These are phyloP conservation scores for Arenicola marina DNA, from an alignment of 2,888 invertebrate genomes.

Conservation along the genomic window DNA sequence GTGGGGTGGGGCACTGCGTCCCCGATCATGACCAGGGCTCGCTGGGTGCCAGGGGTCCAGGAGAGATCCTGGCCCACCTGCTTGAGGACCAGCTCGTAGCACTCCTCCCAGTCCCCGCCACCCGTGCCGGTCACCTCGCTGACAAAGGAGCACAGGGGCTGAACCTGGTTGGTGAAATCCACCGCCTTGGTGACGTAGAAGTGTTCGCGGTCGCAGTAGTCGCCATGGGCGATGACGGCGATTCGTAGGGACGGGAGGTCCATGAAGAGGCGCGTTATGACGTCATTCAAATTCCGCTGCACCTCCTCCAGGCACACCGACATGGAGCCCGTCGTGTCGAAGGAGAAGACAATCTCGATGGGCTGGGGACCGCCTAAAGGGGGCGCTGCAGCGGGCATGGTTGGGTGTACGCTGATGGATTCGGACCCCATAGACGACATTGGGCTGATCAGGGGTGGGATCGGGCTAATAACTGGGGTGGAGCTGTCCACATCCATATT, in stretches of 20 bases:
- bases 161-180: slow-evolving; percentile 44
- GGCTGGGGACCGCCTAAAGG: no score
- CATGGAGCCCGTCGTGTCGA: slow-evolving; percentile 55
- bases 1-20: slow-evolving; percentile 51
- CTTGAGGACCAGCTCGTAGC: slow-evolving; percentile 52
- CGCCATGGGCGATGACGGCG: slow-evolving; percentile 55
- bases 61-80: slow-evolving; percentile 42
- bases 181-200: slow-evolving; percentile 50
- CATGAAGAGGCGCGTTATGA: slow-evolving; percentile 51
- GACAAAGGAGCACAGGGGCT: slow-evolving; percentile 43
- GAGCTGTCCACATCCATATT: no score
- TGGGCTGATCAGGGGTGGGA: no score
- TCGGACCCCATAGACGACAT: no score
- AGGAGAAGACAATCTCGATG: slow-evolving; percentile 47
- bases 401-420: no score
- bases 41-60: slow-evolving; percentile 50
- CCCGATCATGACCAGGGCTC: slow-evolving; percentile 52
- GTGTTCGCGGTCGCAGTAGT: slow-evolving; percentile 49
- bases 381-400: no score
- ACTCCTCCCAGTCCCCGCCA: slow-evolving; percentile 52
- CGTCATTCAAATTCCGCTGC: slow-evolving; percentile 43
- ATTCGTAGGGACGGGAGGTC: slow-evolving; percentile 53
- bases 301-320: slow-evolving; percentile 44
- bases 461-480: no score
- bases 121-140: slow-evolving; percentile 43